Base-by-base conservation (phyloP, 1,140 invertebrate genomes). In the Ceratosolen solmsi region DNA sequence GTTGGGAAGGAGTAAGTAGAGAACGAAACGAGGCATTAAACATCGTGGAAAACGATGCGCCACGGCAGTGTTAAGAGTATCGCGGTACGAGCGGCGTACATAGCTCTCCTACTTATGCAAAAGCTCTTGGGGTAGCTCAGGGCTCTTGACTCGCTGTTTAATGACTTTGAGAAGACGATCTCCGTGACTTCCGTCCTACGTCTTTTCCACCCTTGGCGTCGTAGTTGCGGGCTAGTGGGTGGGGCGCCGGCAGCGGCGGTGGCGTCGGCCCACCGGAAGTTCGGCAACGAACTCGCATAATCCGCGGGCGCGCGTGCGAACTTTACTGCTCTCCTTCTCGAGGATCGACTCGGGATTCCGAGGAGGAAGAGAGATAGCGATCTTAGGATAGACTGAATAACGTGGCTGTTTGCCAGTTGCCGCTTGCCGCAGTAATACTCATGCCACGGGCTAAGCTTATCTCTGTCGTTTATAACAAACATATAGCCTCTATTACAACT, bases 21-120 rank as follows among this genome's bases (percentile, higher is more conserved):
- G 71, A 38, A 36, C 17, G 71, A 72, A 79, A 72, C 65, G 68
- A 72, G 78, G 78, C 78, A 72, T 72, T 79, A 79, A 79, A 79
- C 78, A 51, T 33, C 36, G 65, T n/a, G 36, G 74, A 63, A 65
- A 76, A 76, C 73, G 73, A 49, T 63, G 58, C 38, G 41, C 63
- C n/a, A 36, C 38, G 5, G 4, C 51, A 33, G 15, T 22, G 15
- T 68, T 68, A 68, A 13, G 30, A 30, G 63, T 38, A 68, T 36
- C 63, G 76, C 77, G 76, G 76, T 83, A 84, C 82, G 82, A 84
- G 84, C 82, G 84, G 82, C 68, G 79, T 76, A 70, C n/a, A n/a
- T 25, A 36, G 33, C n/a, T n/a, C n/a, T n/a, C n/a, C n/a, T n/a
- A n/a, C n/a, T n/a, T n/a, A n/a, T n/a, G n/a, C n/a, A n/a, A n/a